phyloP scores from a whole-genome alignment of 2,888 invertebrate genomes.

The Lamproptera curius region DNA sequence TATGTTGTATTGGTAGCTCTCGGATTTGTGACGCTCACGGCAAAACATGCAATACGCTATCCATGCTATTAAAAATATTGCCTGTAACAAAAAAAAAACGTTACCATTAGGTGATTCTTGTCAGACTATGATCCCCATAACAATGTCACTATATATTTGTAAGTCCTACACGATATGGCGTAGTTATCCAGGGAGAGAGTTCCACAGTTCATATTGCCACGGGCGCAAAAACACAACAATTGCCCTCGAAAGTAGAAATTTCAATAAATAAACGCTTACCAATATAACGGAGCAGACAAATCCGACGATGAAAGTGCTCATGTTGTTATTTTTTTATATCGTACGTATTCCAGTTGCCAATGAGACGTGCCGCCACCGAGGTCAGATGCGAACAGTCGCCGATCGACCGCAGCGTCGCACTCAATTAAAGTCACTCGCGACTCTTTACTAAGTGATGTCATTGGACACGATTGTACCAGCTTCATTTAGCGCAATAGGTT shows the following conservation, averaged over 20 bases:
- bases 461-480: constrained; percentile 45
- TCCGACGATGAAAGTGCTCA: constrained; percentile 55
- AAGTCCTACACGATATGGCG: no score
- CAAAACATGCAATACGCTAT: constrained; percentile 68
- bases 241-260: no score
- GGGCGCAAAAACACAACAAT: no score
- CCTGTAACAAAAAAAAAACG: constrained; percentile 46
- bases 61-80: constrained; percentile 53
- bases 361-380: constrained; percentile 53
- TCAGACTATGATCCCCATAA: no score
- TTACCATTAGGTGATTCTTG: no score
- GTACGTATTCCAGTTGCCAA: constrained; percentile 23
- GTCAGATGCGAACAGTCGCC: constrained; percentile 51
- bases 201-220: no score
- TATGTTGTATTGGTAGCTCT: constrained; percentile 52
- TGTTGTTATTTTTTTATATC: constrained; percentile 41
- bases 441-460: constrained; percentile 66
- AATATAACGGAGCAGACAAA: constrained; percentile 58
- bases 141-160: no score
- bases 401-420: constrained; percentile 42
- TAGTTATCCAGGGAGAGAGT: not conserved
- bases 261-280: constrained; percentile 62
- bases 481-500: constrained; percentile 41
- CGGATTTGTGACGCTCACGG: constrained; percentile 58
- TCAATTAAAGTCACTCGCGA: constrained; percentile 63